Base-by-base conservation (phyloP, 2,113 vertebrate genomes). In the Ceuthmochares aereus region DNA sequence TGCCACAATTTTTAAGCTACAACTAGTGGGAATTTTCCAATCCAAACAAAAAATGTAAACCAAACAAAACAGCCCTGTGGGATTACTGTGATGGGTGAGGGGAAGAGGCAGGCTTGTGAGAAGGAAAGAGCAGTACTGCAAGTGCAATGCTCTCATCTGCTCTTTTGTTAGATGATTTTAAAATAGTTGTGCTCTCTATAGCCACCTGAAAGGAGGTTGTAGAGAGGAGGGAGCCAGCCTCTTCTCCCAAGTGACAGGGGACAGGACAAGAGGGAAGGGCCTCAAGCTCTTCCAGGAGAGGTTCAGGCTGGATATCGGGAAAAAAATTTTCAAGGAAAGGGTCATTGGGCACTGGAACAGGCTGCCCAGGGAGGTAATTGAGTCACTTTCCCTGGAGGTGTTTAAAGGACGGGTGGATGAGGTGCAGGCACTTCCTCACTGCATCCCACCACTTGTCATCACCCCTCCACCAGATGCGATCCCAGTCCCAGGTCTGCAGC, bases 1-100 rank as follows among this genome's bases (percentile, higher is more conserved):
- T 89, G 86, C 29, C 47, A 55, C 60, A 36, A 5, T 47, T 93
- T 84, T 77, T 67, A 79, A 93, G 45, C 90, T 94, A 90, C 83
- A 77, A 27, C 29, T 85, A 77, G 60, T 63, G 47, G 36, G 30
- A 60, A 40, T 87, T 89, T 91, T 87, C 69, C 63, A 94, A 58
- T 80, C 42, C 55, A 88, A 85, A 93, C 70, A 90, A 90, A 97
- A 76, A 21, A 73, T 85, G 69, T 9, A 78, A 91, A 87, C 12
- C 42, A 79, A 91, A 83, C n/a, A 42, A 43, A 87, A 76, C 29
- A 80, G n/a, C 22, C 30, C 22, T 59, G 27, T 0, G 7, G 37
- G 43, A 82, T 76, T 85, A 36, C 12, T n/a, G 43, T 1, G 6
- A 40, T 5, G 6, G 52, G 10, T 5, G 4, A 75, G 14, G 55